These are phyloP conservation scores for Oncorhynchus mykiss DNA, from an alignment of 2,113 vertebrate species.

Conservation along the genomic window DNA sequence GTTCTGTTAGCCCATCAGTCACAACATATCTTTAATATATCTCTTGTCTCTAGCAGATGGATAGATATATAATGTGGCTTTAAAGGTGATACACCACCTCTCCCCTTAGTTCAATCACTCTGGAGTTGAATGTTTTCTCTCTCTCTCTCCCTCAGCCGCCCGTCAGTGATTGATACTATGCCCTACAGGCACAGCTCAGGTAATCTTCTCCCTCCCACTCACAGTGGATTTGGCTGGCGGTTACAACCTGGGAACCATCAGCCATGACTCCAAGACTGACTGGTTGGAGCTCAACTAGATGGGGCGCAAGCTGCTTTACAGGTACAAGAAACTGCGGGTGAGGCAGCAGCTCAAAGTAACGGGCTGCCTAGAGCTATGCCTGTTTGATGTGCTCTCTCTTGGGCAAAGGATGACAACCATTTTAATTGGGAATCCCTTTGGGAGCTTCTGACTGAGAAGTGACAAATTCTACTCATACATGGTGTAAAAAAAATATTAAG, in stretches of 20 bases:
- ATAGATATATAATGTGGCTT: not conserved
- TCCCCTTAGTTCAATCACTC: not conserved
- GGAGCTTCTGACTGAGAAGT: constrained; percentile 16
- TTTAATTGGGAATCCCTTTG: constrained; percentile 45
- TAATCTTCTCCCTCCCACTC: not conserved
- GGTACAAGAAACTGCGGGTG: constrained; percentile 93
- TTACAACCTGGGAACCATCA: constrained; percentile 82
- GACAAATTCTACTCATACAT: constrained; percentile 10
- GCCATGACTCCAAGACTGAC: constrained; percentile 89
- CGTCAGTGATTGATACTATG: not conserved
- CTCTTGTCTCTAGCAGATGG: not conserved
- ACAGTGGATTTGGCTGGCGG: constrained; percentile 87
- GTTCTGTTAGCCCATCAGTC: not conserved
- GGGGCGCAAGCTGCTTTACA: constrained; percentile 92
- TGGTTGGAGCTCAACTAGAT: constrained; percentile 98
- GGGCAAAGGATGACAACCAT: constrained; percentile 35
- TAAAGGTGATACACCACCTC: not conserved
- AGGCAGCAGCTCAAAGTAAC: constrained; percentile 44
- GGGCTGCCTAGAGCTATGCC: not conserved
- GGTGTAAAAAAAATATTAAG: no score
- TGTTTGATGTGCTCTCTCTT: constrained; percentile 31
- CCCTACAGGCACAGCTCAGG: not conserved
- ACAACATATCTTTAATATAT: not conserved
- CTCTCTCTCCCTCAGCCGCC: not conserved
- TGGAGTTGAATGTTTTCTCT: not conserved